phyloP scores from a whole-genome alignment of 2,113 vertebrate species.

The Parotia lawesii region DNA sequence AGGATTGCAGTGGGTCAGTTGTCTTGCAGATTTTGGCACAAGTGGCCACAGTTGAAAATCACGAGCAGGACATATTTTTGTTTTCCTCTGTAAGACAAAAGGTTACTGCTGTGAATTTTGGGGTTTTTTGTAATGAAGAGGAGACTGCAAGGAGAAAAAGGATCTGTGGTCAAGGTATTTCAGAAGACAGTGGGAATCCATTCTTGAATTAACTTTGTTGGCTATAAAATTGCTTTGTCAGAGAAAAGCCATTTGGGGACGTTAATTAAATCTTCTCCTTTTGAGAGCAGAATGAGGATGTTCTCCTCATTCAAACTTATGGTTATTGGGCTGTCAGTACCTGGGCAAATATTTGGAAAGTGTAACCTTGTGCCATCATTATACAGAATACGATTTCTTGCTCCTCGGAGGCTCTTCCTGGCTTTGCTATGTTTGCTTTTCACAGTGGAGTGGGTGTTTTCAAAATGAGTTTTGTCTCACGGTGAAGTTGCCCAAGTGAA shows the following conservation, averaged over 20 bases:
- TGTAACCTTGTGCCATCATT: background rate
- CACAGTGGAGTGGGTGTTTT: background rate
- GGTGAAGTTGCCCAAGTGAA: background rate
- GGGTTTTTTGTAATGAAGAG: background rate
- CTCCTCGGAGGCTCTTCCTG: background rate
- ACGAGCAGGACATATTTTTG: background rate
- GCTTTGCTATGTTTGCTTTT: background rate
- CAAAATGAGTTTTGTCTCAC: background rate
- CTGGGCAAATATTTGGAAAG: slow-evolving; percentile 2
- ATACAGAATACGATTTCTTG: background rate
- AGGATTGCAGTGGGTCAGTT: background rate
- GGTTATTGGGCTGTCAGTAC: background rate
- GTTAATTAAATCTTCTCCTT: slow-evolving; percentile 47
- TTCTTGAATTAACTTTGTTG: slow-evolving; percentile 36
- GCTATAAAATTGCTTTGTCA: slow-evolving; percentile 50
- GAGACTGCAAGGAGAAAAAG: background rate
- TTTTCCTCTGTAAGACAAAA: background rate
- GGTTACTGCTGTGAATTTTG: background rate
- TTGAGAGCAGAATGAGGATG: background rate
- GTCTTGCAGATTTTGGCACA: background rate
- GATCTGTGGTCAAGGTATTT: background rate
- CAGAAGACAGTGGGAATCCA: slow-evolving; percentile 10
- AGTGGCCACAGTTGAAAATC: background rate
- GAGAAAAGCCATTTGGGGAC: slow-evolving; percentile 24
- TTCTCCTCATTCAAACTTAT: background rate